Percentiles rank a stretch among this genome's conserved stretches.
phyloP scores from a whole-genome alignment of 2,888 invertebrate species.

The Galeruca laticollis region DNA sequence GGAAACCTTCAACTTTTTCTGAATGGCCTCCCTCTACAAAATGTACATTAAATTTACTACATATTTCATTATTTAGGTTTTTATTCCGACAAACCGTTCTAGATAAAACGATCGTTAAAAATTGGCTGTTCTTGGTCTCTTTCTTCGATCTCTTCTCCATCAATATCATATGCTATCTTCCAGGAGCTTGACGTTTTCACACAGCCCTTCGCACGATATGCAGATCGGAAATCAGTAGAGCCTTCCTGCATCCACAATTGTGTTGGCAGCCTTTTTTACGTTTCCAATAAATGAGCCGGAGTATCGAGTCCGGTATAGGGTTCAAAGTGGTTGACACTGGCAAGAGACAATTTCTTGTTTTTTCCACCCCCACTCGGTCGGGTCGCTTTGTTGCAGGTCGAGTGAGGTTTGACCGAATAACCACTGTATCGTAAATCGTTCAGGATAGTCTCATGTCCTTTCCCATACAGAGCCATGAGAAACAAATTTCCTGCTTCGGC shows the following conservation, averaged over 20 bases:
- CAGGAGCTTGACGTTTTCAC: background rate
- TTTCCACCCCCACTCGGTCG: background rate
- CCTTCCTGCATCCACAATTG: constrained; percentile 8
- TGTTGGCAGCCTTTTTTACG: constrained; percentile 1
- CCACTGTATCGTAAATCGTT: background rate
- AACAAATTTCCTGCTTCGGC: no score
- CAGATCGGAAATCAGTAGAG: no score
- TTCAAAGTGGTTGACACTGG: background rate
- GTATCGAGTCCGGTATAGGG: no score
- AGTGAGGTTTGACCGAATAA: background rate
- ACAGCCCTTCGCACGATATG: no score
- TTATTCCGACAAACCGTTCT: no score
- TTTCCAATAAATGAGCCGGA: background rate
- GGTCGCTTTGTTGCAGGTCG: background rate
- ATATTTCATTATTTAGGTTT: no score
- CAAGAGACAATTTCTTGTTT: background rate
- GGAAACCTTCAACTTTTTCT: no score
- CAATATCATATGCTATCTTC: background rate
- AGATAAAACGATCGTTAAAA: no score
- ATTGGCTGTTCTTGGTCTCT: constrained; percentile 1
- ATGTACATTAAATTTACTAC: no score
- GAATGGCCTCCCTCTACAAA: no score
- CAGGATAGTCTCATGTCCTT: no score
- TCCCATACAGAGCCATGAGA: no score
- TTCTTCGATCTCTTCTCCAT: background rate